Base-by-base conservation (phyloP, 2,797 vertebrate species). In the Oreochromis mossambicus region DNA sequence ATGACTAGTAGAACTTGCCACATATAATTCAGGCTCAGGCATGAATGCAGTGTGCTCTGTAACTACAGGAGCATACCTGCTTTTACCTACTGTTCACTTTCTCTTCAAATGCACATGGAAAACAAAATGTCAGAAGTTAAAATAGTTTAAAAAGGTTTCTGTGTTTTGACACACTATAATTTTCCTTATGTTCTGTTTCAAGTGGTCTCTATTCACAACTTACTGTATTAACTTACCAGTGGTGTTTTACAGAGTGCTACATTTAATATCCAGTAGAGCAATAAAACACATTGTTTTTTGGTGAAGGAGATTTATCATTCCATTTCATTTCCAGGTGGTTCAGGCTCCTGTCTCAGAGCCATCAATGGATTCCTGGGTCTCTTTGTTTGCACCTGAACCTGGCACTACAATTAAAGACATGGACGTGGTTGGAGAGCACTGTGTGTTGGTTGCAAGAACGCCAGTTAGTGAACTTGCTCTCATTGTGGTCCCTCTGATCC, bases 341-440 rank as follows among this genome's bases (percentile, higher is more conserved):
- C 96, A 96, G 88, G 92, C 97, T 58, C 95, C 97, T 5, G 82
- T 97, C 50, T 94, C 94, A 73, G 92, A 95, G 17, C 95, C 96
- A 19, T 91, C 93, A 77, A 95, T 96, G 89, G 90, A 90, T 82
- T 97, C 96, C 14, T 99, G 98, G 98, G 93, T 94, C 51, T 88
- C 97, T 4, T 82, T 98, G 91, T 97, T 97, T 90, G 87, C 91
- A 13, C 94, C 96, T 56, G 92, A 88, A 77, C 91, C 95, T 81
- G 96, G 96, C 68, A 96, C 93, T 55, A 95, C 93, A 55, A 85
- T 99, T 79, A 95, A 97, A 88, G 98, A 99, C 92, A 95, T 99
- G 96, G 98, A 99, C 56, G 95, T 99, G 89, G 96, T 98, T 78
- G 95, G 95, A 89, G 96, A 98, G 87, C 93, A 97, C 87, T 98